A percentile compares a stretch with the other conserved stretches of the same genome.
Evolutionary conservation across 1,140 invertebrate genomes (phyloP).

Genomic region (Pteromalus puparum): DNA sequence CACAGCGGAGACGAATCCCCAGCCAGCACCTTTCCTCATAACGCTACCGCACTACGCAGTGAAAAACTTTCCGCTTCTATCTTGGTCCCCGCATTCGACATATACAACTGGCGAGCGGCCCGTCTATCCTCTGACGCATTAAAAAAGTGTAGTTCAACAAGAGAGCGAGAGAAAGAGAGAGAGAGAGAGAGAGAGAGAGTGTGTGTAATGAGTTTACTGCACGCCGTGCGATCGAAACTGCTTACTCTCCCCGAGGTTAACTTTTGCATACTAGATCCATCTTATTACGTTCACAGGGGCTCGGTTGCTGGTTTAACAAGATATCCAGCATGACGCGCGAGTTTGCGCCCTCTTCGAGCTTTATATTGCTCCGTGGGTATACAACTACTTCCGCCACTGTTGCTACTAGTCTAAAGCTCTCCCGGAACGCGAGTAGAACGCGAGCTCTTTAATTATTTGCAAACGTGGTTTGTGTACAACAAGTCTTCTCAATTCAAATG

Average conservation of each 20-base stretch:
- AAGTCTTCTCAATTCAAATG: slow-evolving; percentile 1
- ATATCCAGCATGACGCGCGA: slow-evolving; percentile 8
- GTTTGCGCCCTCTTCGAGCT: slow-evolving; percentile 13
- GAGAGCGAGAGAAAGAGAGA: not conserved
- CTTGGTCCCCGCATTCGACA: not conserved
- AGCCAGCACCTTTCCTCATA: not conserved
- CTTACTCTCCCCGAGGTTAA: slow-evolving; percentile 38
- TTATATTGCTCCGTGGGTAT: slow-evolving; percentile 16
- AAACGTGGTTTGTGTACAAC: not conserved
- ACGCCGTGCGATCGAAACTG: slow-evolving; percentile 46
- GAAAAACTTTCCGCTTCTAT: not conserved
- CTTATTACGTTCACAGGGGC: slow-evolving; percentile 31
- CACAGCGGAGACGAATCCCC: not conserved
- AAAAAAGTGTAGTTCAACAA: slow-evolving; percentile 22
- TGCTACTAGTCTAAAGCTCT: not conserved
- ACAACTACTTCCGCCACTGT: not conserved
- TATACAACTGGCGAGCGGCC: not conserved
- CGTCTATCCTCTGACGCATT: not conserved
- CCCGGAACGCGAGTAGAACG: not conserved
- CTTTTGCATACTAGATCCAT: slow-evolving; percentile 49
- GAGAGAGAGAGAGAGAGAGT: not conserved
- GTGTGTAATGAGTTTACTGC: slow-evolving; percentile 51
- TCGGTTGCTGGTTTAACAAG: slow-evolving; percentile 17
- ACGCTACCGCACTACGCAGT: not conserved
- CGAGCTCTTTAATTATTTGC: slow-evolving; percentile 8